These are phyloP conservation scores for Stichodactyla helianthus DNA, from an alignment of 64 coral and sea anemone genomes.

Conservation along the genomic window DNA sequence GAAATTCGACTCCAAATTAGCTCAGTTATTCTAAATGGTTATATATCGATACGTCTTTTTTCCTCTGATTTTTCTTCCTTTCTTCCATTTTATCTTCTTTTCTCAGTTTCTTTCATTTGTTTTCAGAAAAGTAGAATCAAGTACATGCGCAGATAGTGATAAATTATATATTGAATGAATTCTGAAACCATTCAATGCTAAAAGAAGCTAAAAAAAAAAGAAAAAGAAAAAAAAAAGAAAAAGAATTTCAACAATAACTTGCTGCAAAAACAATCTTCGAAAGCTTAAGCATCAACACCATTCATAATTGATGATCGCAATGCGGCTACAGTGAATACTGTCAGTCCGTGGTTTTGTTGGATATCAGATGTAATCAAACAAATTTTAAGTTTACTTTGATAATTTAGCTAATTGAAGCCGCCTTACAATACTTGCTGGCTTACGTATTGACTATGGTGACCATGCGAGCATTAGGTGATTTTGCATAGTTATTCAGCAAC, in stretches of 20 bases:
- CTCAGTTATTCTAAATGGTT: neutral
- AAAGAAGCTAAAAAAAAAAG: neutral
- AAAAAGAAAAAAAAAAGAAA: neutral
- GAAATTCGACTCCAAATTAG: neutral
- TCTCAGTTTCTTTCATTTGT: too few species aligned
- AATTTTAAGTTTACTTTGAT: neutral
- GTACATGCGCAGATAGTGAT: neutral
- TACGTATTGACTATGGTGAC: neutral
- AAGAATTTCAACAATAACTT: neutral
- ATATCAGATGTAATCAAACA: neutral
- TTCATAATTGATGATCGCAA: constrained; percentile 1
- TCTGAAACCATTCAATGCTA: too few species aligned
- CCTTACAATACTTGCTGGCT: neutral
- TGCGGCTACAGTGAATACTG: neutral
- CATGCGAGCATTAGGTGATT: neutral
- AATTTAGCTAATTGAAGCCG: neutral
- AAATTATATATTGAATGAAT: neutral
- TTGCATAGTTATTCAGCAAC: neutral
- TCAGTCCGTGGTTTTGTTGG: neutral
- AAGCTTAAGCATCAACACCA: neutral
- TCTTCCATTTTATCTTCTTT: too few species aligned
- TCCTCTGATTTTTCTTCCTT: neutral
- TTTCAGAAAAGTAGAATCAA: neutral
- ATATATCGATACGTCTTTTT: neutral
- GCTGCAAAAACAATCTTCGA: neutral